Evolutionary conservation across 2,113 vertebrate genomes (phyloP), one percentile per base, ranked within the genome.

Genomic region (Heterotis niloticus): DNA sequence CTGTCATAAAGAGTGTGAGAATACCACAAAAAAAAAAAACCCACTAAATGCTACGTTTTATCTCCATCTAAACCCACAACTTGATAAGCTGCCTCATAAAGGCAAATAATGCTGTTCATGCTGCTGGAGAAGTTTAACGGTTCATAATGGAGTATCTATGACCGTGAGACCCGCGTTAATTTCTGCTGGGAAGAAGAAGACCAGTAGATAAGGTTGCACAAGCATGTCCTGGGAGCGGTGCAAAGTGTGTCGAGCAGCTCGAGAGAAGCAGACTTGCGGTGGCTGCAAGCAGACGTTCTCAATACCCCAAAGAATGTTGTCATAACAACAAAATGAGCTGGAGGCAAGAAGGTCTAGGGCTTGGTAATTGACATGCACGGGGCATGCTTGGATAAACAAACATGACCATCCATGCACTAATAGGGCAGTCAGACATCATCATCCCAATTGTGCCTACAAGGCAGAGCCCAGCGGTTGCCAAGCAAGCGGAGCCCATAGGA

Each of bases 381-480:
- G 57, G 78, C 66, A 44, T 64, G 75, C 82, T 56, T 76, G 71
- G 78, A 78, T 62, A 75, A 84, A 82, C 81, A 83, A 85, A 86
- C 84, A 82, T 65, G 82, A 80, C 9, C 29, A 67, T 76, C 64
- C n/a, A 74, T 76, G 73, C 78, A 79, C 83, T 64, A 9, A 76
- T 64, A 76, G 26, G 23, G 62, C n/a, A 34, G 81, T 87, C 83
- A 86, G 83, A 84, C 82, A 82, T 82, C 78, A 68, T 51, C 28
- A 74, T 75, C 80, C 67, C 82, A 77, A n/a, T 79, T 77, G 79
- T 79, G 24, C 64, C 80, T 78, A 59, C 11, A 9, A 26, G 20
- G 16, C 11, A 17, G 60, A 44, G 78, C 79, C 75, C 82, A 79
- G 78, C 77, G 76, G 80, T 83, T 80, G 83, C 77, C 44, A 34